Percentiles rank a stretch among this genome's conserved stretches.
phyloP scores from a whole-genome alignment of 1,140 invertebrate species.

The Anoplolepis gracilipes region DNA sequence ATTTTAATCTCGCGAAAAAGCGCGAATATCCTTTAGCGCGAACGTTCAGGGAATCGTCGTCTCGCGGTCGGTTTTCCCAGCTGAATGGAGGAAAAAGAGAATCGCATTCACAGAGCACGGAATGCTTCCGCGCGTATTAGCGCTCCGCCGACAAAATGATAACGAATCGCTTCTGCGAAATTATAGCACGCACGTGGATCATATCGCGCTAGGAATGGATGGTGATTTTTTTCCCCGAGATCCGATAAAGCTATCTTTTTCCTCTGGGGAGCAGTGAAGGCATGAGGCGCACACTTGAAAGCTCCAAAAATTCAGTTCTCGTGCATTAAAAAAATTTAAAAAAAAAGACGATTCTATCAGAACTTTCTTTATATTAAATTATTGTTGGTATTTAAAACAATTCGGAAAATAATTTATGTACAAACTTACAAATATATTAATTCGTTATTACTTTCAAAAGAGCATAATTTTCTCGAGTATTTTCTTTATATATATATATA shows the following conservation, averaged over 20 bases:
- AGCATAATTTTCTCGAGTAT: neutral
- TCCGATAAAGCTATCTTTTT: conserved; percentile 1
- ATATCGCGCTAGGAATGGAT: neutral
- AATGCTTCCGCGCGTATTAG: conserved; percentile 35
- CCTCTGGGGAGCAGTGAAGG: too few species aligned
- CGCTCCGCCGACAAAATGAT: conserved; percentile 38
- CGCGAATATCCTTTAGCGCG: conserved; percentile 22
- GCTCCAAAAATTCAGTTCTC: neutral
- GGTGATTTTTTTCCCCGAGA: conserved; percentile 9
- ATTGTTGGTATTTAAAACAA: neutral
- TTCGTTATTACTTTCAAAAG: neutral
- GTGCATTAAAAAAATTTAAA: neutral
- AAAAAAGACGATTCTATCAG: neutral
- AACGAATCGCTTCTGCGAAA: conserved; percentile 50
- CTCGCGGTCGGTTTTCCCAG: conserved; percentile 2
- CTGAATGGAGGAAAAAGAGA: conserved; percentile 43
- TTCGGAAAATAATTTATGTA: neutral
- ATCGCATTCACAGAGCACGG: conserved; percentile 20
- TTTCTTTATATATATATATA: neutral
- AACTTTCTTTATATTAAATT: neutral
- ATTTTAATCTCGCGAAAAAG: conserved; percentile 59
- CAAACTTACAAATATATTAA: neutral
- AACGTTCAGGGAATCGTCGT: neutral
- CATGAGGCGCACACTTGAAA: neutral
- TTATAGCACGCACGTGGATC: conserved; percentile 28